These are phyloP conservation scores for Atethmia centrago DNA, from an alignment of 2,888 invertebrate species.

Conservation along the genomic window DNA sequence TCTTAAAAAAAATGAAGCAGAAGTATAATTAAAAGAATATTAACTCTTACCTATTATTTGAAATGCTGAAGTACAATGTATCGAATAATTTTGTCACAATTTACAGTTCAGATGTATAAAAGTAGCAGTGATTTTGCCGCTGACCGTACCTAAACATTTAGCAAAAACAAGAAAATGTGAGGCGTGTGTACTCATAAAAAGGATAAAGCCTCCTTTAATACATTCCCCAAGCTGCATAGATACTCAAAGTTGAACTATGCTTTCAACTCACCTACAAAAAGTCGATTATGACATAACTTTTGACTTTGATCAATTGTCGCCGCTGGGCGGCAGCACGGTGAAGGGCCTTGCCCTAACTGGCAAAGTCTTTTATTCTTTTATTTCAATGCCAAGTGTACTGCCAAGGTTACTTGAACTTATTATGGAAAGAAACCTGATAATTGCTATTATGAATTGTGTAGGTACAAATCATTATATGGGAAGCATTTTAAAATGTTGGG, in stretches of 20 bases:
- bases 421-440: too few relatives aligned
- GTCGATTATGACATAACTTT: neutral
- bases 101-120: too few relatives aligned
- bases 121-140: too few relatives aligned
- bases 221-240: neutral
- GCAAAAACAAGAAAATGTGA: neutral
- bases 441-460: neutral
- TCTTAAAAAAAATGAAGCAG: neutral
- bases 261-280: neutral
- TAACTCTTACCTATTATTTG: too few relatives aligned
- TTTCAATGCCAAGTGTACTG: neutral
- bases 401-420: too few relatives aligned
- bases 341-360: neutral
- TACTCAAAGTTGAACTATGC: neutral
- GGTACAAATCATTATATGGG: neutral
- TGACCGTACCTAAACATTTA: neutral
- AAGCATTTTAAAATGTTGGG: neutral
- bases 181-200: neutral
- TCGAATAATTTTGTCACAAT: neutral
- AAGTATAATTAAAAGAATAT: neutral
- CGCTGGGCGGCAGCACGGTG: neutral
- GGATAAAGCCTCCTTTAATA: neutral
- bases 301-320: neutral
- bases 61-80: neutral
- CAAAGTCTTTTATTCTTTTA: conserved; percentile 20